Conservation (phyloP, 2,113 vertebrate genomes). For the Recurvirostra avosetta region DNA sequence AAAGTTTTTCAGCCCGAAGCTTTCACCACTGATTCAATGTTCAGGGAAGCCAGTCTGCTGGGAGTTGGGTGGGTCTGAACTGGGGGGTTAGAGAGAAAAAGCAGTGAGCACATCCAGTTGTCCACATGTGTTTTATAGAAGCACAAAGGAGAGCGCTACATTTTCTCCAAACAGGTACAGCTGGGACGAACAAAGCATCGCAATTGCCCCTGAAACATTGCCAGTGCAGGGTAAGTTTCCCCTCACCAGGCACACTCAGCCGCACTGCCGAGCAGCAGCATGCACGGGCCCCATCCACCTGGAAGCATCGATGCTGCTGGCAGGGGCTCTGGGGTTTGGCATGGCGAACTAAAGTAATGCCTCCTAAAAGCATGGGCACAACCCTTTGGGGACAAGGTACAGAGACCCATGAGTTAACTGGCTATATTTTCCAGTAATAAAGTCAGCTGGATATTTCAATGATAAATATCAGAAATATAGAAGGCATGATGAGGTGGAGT, state of each 20-base stretch:
- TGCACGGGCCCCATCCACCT: not conserved
- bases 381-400: not conserved
- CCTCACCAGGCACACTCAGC: not conserved
- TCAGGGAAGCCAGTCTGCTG: not conserved
- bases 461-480: not conserved
- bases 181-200: not conserved
- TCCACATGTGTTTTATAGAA: not conserved
- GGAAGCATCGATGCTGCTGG: not conserved
- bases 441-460: not conserved
- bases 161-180: not conserved
- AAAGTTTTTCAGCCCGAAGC: not conserved
- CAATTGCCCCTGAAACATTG: not conserved
- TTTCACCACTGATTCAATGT: not conserved
- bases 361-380: not conserved
- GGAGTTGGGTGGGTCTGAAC: not conserved
- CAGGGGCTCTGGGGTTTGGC: not conserved
- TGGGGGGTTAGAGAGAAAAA: not conserved
- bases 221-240: not conserved
- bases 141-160: not conserved
- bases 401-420: not conserved
- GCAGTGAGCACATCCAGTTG: not conserved
- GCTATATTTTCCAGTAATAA: not conserved
- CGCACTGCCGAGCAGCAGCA: accelerated
- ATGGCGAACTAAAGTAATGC: not conserved
- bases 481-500: not conserved